Evolutionary conservation across 2,888 invertebrate genomes (phyloP).

Genomic region (Ectobius pallidus): DNA sequence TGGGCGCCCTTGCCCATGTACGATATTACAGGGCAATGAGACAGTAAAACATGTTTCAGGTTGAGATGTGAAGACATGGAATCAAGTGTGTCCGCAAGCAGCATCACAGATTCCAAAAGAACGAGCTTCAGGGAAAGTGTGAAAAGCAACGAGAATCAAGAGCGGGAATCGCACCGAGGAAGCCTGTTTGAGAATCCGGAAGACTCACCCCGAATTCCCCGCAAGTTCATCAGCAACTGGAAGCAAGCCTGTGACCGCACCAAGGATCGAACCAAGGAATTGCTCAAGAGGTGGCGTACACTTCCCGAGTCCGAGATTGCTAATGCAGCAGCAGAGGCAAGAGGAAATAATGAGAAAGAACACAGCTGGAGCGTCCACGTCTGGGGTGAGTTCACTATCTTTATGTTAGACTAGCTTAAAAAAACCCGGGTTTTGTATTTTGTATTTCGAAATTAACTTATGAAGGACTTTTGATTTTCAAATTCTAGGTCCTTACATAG

Average conservation of each 20-base stretch:
- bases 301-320: slow-evolving; percentile 62
- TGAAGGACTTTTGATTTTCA: too few relatives aligned
- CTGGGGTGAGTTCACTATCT: slow-evolving; percentile 73
- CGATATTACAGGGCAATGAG: too few relatives aligned
- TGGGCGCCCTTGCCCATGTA: too few relatives aligned
- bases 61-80: slow-evolving; percentile 7
- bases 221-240: slow-evolving; percentile 77
- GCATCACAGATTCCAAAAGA: neutral
- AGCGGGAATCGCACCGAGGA: neutral
- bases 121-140: neutral
- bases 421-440: too few relatives aligned
- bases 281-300: slow-evolving; percentile 73
- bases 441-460: too few relatives aligned
- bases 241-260: slow-evolving; percentile 77
- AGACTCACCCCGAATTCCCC: slow-evolving; percentile 62
- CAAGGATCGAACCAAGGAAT: slow-evolving; percentile 74
- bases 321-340: slow-evolving; percentile 35
- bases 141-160: neutral
- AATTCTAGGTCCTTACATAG: too few relatives aligned
- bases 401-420: too few relatives aligned
- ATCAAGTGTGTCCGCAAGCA: neutral
- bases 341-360: slow-evolving; percentile 40
- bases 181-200: neutral
- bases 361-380: slow-evolving; percentile 78
- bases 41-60: too few relatives aligned